Evolutionary conservation across 30 jellyfish, hydroid and myxozoan species (phyloP), one percentile per base, ranked within the genome.

Genomic region (Turritopsis rubra): DNA sequence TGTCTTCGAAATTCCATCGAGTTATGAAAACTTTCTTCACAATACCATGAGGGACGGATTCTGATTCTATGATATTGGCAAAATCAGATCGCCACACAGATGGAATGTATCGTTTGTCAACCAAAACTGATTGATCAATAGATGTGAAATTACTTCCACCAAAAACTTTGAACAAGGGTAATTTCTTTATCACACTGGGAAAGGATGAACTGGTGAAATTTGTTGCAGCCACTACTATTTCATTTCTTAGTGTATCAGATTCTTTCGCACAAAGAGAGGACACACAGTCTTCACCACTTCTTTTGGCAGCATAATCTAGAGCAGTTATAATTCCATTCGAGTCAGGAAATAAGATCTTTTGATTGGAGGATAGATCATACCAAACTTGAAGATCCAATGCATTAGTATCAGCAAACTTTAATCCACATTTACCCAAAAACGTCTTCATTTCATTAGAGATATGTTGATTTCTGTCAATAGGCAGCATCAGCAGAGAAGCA

Each of bases 401-500:
- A 68, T 23, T n/a, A 13, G 18, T 31, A 74, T 26, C 65, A 29
- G 23, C 82, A 74, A 74, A 74, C 65, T 23, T 27, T 13, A 74
- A 20, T 23, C 82, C 82, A 30, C 82, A 74, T 27, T 29, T 74
- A 7, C 23, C 27, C 72, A 74, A 52, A 29, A 74, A 74, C n/a
- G 13, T 18, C 23, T 74, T 74, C 28, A 27, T 68, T 0, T 23
- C 28, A n/a, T 23, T 23, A 22, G 28, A 23, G 31, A 68, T 27
- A n/a, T 23, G 28, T 68, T 68, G 77, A 41, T 41, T 68, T 23
- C 30, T 68, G 21, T 68, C 28, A 68, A 22, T 7, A 7, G 28
- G 16, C 30, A 68, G 31, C 77, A 68, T 68, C 28, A 68, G 28
- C 28, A 68, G 30, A 0, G 77, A 27, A 19, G 0, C 20, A 8